These are phyloP conservation scores for Homarus americanus DNA, from an alignment of 1,140 invertebrate genomes.

Conservation along the genomic window DNA sequence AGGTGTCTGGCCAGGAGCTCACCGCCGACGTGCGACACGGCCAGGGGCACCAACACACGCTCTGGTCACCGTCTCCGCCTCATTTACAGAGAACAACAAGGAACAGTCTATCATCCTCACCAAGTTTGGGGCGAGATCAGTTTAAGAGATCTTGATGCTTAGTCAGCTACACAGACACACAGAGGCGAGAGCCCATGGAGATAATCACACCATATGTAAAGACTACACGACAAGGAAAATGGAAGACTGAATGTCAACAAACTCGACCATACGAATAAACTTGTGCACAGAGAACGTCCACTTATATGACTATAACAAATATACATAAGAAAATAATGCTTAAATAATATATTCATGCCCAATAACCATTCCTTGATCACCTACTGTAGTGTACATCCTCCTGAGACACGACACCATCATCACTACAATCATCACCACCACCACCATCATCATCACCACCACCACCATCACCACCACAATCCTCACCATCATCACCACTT, in stretches of 20 bases:
- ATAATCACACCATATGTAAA: background rate
- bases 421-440: background rate
- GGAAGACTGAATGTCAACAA: no score
- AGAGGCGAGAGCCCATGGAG: background rate
- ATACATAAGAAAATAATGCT: no score
- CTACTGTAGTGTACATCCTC: no score
- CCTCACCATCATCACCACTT: no score
- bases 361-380: no score
- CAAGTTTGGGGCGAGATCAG: constrained; percentile 8
- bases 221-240: background rate
- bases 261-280: background rate
- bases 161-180: background rate
- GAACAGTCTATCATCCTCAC: background rate
- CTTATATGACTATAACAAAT: no score
- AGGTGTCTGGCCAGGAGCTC: background rate
- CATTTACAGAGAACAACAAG: background rate
- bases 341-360: no score
- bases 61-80: background rate
- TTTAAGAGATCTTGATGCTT: constrained; percentile 1
- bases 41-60: background rate
- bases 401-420: no score
- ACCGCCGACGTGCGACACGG: background rate
- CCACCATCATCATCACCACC: background rate
- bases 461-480: background rate
- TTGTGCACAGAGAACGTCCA: no score